Evolutionary conservation across 2,888 invertebrate genomes (phyloP), one percentile per base, ranked within the genome.

Genomic region (Geotrupes spiniger): DNA sequence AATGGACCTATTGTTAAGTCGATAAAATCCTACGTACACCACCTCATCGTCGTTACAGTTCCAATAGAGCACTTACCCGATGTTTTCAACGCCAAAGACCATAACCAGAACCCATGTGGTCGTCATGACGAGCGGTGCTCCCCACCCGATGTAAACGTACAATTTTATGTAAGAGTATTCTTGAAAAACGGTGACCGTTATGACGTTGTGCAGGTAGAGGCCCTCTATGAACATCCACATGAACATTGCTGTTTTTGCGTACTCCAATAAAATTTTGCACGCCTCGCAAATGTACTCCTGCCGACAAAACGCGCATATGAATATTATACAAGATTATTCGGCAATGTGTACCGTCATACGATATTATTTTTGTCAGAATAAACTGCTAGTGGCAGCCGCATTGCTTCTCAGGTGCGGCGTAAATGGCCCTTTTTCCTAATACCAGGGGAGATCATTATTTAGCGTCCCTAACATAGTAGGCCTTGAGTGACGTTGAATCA

Each of bases 221-320:
- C 95, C 96, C 70, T 97, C 96, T 42, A 95, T 87, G 63, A 96
- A 89, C 93, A 96, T 96, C 95, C 97, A 97, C 82, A 89, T 87
- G 66, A 94, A 96, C 83, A 92, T 92, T 1, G 90, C 88, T 0
- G 92, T 89, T 53, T 89, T 85, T 0, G 89, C 85, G 67, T 93
- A 96, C 67, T 97, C 97, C 56, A 96, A 72, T 1, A 92, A 70
- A 0, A 88, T 78, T 72, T 90, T 90, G 41, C 84, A 82, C 0
- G 80, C 76, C 67, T 92, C 89, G 66, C 94, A 94, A 0, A 94
- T 68, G 41, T 85, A 79, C 1, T 86, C 85, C 93, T 94, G 74
- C 15, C 25, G 28, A 17, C 16, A 33, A 11, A 39, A 33, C 28
- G 10, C 11, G n/a, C 15, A 36, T 12, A 11, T 9, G n/a, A 27